A percentile compares a stretch with the other conserved stretches of the same genome.
phyloP scores from a whole-genome alignment of 2,113 vertebrate genomes.

The Sinocyclocheilus anophthalmus region DNA sequence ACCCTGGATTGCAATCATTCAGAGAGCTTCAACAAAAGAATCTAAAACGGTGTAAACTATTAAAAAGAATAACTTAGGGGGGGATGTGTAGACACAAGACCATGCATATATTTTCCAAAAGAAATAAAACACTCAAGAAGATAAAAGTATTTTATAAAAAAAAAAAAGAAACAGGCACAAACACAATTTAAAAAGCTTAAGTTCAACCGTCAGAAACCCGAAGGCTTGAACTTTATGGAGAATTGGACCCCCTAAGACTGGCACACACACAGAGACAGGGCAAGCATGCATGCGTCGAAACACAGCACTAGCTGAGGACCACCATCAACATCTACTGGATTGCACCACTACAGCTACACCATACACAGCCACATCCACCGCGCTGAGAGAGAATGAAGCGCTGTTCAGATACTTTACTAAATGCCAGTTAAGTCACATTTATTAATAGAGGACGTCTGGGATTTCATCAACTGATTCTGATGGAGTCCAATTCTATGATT shows the following conservation, averaged over 20 bases:
- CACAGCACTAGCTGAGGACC: conserved; percentile 56
- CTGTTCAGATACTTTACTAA: not conserved
- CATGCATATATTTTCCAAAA: conserved; percentile 49
- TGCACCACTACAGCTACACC: conserved; percentile 57
- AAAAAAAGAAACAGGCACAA: conserved; percentile 61
- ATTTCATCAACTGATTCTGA: not conserved
- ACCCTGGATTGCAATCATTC: conserved; percentile 29
- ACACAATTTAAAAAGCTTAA: conserved; percentile 57
- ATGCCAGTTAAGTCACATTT: not conserved
- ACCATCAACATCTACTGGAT: conserved; percentile 56
- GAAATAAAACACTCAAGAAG: not conserved
- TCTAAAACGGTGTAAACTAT: conserved; percentile 12
- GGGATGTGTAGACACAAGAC: conserved; percentile 49
- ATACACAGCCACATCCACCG: conserved; percentile 50
- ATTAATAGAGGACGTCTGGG: conserved; percentile 9
- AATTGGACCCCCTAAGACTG: conserved; percentile 52
- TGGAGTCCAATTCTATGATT: not conserved
- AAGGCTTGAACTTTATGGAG: conserved; percentile 53
- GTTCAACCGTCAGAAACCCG: conserved; percentile 41
- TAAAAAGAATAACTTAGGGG: conserved; percentile 31
- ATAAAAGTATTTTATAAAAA: conserved; percentile 20
- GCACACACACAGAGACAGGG: conserved; percentile 65
- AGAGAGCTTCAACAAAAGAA: conserved; percentile 37
- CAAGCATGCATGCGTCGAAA: conserved; percentile 64
- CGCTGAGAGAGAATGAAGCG: not conserved